Percentiles rank a stretch among this genome's conserved stretches.
phyloP scores from a whole-genome alignment of 2,797 vertebrate genomes.

The Halcyon smyrnensis region DNA sequence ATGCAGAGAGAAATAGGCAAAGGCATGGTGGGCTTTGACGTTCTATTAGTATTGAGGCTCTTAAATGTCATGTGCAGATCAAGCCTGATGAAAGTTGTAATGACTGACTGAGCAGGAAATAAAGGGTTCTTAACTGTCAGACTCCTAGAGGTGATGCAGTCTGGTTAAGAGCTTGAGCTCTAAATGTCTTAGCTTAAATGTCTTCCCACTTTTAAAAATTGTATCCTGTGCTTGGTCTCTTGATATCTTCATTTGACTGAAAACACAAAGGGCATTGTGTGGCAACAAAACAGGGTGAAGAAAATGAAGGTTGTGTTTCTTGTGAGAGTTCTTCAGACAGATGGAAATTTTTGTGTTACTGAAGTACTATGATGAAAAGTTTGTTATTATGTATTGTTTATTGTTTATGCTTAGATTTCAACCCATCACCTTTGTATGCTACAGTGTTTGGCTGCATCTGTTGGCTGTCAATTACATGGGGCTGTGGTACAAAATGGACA shows the following conservation, averaged over 20 bases:
- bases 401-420: background rate
- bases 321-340: background rate
- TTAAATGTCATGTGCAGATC: background rate
- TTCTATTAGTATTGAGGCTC: background rate
- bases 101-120: background rate
- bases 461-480: background rate
- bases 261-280: background rate
- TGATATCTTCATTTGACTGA: background rate
- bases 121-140: background rate
- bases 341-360: background rate
- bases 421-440: background rate
- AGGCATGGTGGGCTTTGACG: background rate
- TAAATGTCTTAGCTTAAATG: background rate
- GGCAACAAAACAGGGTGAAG: background rate
- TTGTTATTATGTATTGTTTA: background rate
- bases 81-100: background rate
- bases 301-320: background rate
- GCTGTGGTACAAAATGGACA: background rate
- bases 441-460: background rate
- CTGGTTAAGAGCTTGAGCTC: background rate
- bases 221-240: background rate
- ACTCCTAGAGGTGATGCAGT: background rate
- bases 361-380: background rate
- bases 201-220: background rate
- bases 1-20: background rate